Percentiles rank a stretch among this genome's conserved stretches.
These are phyloP conservation scores for Choreutis nemorana DNA, from an alignment of 2,888 invertebrate genomes.

Conservation along the genomic window DNA sequence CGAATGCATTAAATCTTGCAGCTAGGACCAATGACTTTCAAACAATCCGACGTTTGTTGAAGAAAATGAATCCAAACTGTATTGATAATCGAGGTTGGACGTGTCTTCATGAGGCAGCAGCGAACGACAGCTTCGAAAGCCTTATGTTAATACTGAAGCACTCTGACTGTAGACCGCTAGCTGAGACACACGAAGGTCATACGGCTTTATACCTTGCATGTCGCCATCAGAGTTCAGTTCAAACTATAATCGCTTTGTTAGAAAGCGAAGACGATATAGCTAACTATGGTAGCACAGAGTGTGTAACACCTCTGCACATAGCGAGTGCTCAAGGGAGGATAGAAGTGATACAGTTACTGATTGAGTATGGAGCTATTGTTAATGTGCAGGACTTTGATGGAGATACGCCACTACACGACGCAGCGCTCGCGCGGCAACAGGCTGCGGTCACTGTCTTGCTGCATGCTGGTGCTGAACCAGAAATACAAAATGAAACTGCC, in stretches of 20 bases:
- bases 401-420: conserved; percentile 56
- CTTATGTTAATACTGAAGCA: conserved; percentile 37
- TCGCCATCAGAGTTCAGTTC: conserved; percentile 31
- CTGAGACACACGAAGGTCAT: conserved; percentile 56
- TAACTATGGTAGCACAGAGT: conserved; percentile 51
- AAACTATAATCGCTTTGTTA: conserved; percentile 36
- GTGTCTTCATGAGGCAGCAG: conserved; percentile 59
- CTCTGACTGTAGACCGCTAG: conserved; percentile 30
- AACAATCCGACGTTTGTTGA: conserved; percentile 34
- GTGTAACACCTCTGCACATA: conserved; percentile 52
- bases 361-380: conserved; percentile 44
- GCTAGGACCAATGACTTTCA: conserved; percentile 43
- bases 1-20: conserved; percentile 51
- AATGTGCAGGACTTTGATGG: conserved; percentile 57
- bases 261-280: conserved; percentile 39
- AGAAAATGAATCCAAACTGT: conserved; percentile 51
- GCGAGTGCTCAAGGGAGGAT: conserved; percentile 41
- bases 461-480: conserved; percentile 48
- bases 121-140: conserved; percentile 41
- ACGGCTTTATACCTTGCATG: conserved; percentile 56
- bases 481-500: conserved; percentile 36
- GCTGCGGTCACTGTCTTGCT: conserved; percentile 34
- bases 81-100: conserved; percentile 64
- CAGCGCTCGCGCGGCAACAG: conserved; percentile 30
- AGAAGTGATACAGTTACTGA: conserved; percentile 37